phyloP scores from a whole-genome alignment of 2,113 vertebrate genomes.

The Hippocampus zosterae region DNA sequence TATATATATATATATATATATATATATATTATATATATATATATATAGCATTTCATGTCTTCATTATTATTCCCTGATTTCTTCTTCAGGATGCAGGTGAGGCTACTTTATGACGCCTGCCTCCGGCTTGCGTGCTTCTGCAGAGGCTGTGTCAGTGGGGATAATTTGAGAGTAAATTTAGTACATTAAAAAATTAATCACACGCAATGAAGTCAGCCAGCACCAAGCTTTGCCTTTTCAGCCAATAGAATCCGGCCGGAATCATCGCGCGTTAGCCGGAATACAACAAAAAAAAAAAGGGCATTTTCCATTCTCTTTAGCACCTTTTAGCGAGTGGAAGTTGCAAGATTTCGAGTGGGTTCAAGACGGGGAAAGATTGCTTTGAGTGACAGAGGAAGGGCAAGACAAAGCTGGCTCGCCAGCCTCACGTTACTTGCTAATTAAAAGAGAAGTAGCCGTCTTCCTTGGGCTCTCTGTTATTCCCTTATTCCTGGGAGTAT shows the following conservation, averaged over 20 bases:
- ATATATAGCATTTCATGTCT: too few species aligned
- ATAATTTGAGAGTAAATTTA: constrained; percentile 34
- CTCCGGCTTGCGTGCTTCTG: constrained; percentile 20
- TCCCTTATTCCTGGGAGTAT: constrained; percentile 71
- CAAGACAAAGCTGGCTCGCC: constrained; percentile 60
- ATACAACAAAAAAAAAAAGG: constrained; percentile 30
- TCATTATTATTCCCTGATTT: too few species aligned
- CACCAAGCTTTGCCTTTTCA: constrained; percentile 19
- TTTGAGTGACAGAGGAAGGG: constrained; percentile 70
- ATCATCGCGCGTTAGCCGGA: constrained; percentile 12
- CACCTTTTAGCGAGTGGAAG: constrained; percentile 41
- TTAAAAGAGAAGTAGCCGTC: constrained; percentile 72
- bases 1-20: constrained; percentile 21
- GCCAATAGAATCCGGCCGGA: constrained; percentile 18
- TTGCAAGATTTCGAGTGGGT: constrained; percentile 55
- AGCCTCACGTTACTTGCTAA: constrained; percentile 57
- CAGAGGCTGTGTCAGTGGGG: constrained; percentile 29
- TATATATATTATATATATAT: constrained; percentile 11
- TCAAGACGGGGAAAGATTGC: constrained; percentile 42
- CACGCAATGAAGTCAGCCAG: constrained; percentile 23
- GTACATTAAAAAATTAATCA: constrained; percentile 38
- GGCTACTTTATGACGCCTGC: background rate
- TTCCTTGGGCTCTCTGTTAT: constrained; percentile 67
- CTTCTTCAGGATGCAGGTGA: too few species aligned
- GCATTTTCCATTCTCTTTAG: constrained; percentile 44